Evolutionary conservation across 2,888 invertebrate species (phyloP), one percentile per base, ranked within the genome.

Genomic region (Philaethria dido): DNA sequence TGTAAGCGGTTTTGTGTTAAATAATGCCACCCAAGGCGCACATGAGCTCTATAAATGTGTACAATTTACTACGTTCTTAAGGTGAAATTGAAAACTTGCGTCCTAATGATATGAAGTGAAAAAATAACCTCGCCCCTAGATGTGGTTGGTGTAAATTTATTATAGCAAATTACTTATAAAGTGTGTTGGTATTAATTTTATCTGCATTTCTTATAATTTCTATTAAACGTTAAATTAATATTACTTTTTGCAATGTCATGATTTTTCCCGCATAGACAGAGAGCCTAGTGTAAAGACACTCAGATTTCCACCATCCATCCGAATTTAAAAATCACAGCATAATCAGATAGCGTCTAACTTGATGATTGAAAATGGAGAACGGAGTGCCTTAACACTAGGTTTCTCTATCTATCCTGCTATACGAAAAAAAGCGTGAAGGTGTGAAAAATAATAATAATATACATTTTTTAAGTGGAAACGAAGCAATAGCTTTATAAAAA

Each of bases 21-120:
- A 36, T 66, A 70, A 72, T 79, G 84, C 89, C 89, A 89, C 89
- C 89, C 89, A 89, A 82, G 81, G 86, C 84, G 88, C 77, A 73
- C 79, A 78, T 79, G 79, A 82, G 78, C 80, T 80, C 87, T 85
- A 89, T 89, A 89, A 89, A 89, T 85, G 89, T 79, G 77, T 80
- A 85, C 87, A 86, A 88, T 89, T 89, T 89, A 89, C 86, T 86
- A 85, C 85, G 82, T 82, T 82, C 86, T 83, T 85, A 84, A 84
- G 79, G 81, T 83, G 83, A 87, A 85, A 85, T 88, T 88, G 87
- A 89, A 85, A 89, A 89, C 85, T 86, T 84, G 79, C 79, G 77
- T 82, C 75, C 77, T 80, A 81, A 82, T 83, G 81, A 84, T 78
- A 78, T 77, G 78, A 74, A 77, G 60, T 78, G 77, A 80, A 77